Evolutionary conservation across 2,113 vertebrate species (phyloP), one percentile per base, ranked within the genome.

Genomic region (Erinaceus europaeus): DNA sequence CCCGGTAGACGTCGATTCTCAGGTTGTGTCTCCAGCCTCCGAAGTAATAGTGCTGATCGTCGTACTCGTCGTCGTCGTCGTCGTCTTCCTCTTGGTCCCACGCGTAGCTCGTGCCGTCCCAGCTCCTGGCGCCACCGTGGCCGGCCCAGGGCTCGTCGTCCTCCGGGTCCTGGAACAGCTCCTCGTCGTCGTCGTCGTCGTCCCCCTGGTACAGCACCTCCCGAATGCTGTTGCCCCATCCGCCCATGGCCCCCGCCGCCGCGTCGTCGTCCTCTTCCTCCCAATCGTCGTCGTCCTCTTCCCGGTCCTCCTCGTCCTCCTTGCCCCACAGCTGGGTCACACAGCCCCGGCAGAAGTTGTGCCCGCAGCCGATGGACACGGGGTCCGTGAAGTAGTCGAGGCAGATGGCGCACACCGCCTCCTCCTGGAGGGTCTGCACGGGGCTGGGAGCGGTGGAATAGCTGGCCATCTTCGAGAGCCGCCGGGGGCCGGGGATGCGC

Each of bases 321-420:
- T 48, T 13, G 3, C 86, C 90, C 96, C 97, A 97, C 25, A 97
- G 88, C 38, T 91, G 95, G 1, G 95, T 90, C 92, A 97, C 96
- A 64, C 96, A 97, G 25, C 55, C 84, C 0, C 92, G 92, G 84
- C 97, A 97, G 84, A 97, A 97, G 36, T 96, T 97, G 92, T 97
- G 95, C 0, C 94, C 96, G 0, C 96, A 97, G 3, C 94, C 92
- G 2, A 97, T 94, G 62, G 95, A 96, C 17, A 97, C 95, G 0
- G 97, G 97, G 9, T 97, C 96, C 2, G 38, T 79, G 27, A 96
- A 96, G 10, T 97, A 96, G 11, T 97, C 95, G 12, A 96, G 86
- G 83, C 97, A 97, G 48, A 97, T 92, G 46, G 96, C 82, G 20
- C 97, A 97, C 6, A 95, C 93, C 0, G 96, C 97, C 36, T 97